Conservation (phyloP, 37 sponge, comb jelly and placozoan genomes). For the Amphimedon queenslandica region DNA sequence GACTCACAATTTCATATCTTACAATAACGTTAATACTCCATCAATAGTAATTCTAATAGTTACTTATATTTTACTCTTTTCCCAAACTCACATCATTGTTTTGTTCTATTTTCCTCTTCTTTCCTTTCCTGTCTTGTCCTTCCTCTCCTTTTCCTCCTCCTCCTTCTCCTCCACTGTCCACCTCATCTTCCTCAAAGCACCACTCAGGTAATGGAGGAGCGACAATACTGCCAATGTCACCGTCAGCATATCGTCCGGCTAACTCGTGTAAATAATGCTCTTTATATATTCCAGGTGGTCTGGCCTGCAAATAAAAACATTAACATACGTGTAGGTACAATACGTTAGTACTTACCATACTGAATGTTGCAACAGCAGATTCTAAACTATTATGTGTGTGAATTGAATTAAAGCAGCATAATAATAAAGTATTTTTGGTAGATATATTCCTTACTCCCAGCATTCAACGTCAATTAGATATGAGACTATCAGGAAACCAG, state of each 20-base stretch:
- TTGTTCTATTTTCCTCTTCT: no score
- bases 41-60: no score
- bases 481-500: conserved; percentile 85
- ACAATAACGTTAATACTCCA: no score
- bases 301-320: conserved; percentile 47
- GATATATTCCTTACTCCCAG: conserved; percentile 57
- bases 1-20: no score
- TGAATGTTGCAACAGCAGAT: conserved; percentile 59
- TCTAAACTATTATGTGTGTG: conserved; percentile 75
- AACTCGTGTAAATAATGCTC: conserved; percentile 70
- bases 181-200: no score
- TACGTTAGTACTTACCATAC: conserved; percentile 32
- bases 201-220: conserved; percentile 71
- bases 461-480: conserved; percentile 80
- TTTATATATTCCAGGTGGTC: conserved; percentile 87
- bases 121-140: no score
- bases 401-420: no score
- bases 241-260: conserved; percentile 42
- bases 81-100: no score
- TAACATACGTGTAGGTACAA: no score
- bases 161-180: no score
- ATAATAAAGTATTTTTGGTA: neutral
- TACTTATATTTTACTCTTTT: no score
- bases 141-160: no score
- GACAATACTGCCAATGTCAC: conserved; percentile 22